phyloP scores from a whole-genome alignment of 2,113 vertebrate species.

The Ciconia maguari region DNA sequence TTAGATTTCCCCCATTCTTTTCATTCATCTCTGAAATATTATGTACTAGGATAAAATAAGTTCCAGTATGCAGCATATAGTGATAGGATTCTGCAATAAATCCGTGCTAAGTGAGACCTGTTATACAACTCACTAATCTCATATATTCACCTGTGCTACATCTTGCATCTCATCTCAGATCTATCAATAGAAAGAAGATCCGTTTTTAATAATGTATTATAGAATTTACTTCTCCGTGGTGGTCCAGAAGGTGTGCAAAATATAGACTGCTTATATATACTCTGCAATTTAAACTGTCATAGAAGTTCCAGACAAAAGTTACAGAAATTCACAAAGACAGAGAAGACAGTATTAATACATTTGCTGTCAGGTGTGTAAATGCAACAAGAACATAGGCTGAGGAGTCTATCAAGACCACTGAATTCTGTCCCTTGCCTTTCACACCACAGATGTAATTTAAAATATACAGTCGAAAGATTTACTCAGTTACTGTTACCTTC shows the following conservation, averaged over 20 bases:
- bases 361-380: neutral
- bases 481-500: neutral
- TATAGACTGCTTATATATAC: neutral
- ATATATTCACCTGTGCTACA: neutral
- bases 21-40: neutral
- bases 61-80: neutral
- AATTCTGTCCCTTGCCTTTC: neutral
- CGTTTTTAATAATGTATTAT: constrained; percentile 2
- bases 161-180: constrained; percentile 24
- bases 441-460: neutral
- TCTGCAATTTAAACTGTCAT: neutral
- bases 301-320: neutral
- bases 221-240: constrained; percentile 19
- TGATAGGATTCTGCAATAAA: neutral
- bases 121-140: neutral
- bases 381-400: neutral
- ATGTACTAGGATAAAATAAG: neutral
- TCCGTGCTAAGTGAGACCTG: neutral
- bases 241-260: neutral
- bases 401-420: neutral
- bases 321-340: neutral
- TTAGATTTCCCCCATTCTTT: constrained; percentile 9
- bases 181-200: constrained; percentile 2
- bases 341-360: neutral
- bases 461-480: neutral